Conservation (phyloP, 2,797 vertebrate species). For the Acipenser ruthenus region DNA sequence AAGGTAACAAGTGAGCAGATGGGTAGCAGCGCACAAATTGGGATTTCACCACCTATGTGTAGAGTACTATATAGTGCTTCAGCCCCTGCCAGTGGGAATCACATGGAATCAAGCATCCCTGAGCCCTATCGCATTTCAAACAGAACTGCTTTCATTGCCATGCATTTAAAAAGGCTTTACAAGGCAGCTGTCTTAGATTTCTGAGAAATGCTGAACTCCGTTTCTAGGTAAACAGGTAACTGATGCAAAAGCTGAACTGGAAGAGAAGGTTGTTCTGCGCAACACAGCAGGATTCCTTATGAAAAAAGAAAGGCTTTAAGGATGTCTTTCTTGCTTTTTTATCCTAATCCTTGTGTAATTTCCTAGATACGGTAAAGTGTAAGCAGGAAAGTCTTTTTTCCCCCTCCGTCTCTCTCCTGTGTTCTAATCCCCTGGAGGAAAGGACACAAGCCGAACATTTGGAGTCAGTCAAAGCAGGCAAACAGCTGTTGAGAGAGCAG, state of each 20-base stretch:
- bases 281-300: constrained; percentile 8
- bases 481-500: constrained; percentile 62
- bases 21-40: not conserved
- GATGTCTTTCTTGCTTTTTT: not conserved
- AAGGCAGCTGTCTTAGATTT: constrained; percentile 19
- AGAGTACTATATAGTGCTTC: not conserved
- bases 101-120: not conserved
- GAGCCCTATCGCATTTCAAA: not conserved
- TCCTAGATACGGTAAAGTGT: constrained; percentile 15
- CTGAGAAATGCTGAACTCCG: constrained; percentile 18
- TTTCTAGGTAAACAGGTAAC: constrained; percentile 19
- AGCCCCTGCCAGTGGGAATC: not conserved
- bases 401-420: not conserved
- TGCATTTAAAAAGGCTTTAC: constrained; percentile 8
- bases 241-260: constrained; percentile 3
- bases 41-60: constrained; percentile 3
- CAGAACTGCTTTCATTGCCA: not conserved
- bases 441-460: constrained; percentile 30
- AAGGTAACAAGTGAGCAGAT: constrained; percentile 13
- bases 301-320: constrained; percentile 4
- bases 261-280: constrained; percentile 9
- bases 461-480: constrained; percentile 30
- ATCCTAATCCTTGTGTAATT: constrained; percentile 20
- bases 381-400: constrained; percentile 15
- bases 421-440: constrained; percentile 24